Base-by-base conservation (phyloP, 2,888 invertebrate genomes). In the Melanostoma scalare region DNA sequence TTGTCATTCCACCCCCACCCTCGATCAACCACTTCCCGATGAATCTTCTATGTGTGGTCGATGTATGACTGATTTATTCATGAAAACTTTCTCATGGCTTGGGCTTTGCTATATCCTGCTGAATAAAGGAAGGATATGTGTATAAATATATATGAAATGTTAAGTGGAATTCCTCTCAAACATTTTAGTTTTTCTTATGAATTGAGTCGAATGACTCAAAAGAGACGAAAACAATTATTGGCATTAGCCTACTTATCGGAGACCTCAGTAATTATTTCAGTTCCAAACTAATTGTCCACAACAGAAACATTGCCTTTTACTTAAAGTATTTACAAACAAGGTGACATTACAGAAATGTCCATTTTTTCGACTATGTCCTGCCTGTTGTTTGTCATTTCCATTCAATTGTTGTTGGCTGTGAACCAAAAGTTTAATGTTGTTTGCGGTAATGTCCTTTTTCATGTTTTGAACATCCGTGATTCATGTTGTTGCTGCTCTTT, bases 271-370 rank as follows among this genome's bases (percentile, higher is more conserved):
- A 63, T 73, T 63, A 31, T 50, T 38, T 38, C 31, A 50, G 50
- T 20, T 20, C 63, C 69, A 30, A 78, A 74, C 78, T 78, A 82
- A 82, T 82, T 60, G 78, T 82, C 68, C 68, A 78, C 77, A 50
- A 65, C 74, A 63, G 40, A 82, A 74, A 63, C 78, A 73, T 69
- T 61, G 46, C 42, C 36, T 69, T 20, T 20, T 20, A 1, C 20
- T 20, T 20, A 20, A 20, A 20, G 20, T 20, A 20, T 20, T 20
- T 20, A 20, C 20, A 20, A 20, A 20, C 20, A 20, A 20, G 20
- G 38, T 76, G 10, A 48, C 67, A 72, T 61, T 72, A 72, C 31
- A 20, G 20, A 20, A 30, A 46, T 30, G 5, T 9, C 38, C n/a
- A 6, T 31, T 50, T 6, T 36, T 73, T 77, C 61, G 30, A 38